These are phyloP conservation scores for Actinia tenebrosa DNA, from an alignment of 64 coral and sea anemone genomes.

Conservation along the genomic window DNA sequence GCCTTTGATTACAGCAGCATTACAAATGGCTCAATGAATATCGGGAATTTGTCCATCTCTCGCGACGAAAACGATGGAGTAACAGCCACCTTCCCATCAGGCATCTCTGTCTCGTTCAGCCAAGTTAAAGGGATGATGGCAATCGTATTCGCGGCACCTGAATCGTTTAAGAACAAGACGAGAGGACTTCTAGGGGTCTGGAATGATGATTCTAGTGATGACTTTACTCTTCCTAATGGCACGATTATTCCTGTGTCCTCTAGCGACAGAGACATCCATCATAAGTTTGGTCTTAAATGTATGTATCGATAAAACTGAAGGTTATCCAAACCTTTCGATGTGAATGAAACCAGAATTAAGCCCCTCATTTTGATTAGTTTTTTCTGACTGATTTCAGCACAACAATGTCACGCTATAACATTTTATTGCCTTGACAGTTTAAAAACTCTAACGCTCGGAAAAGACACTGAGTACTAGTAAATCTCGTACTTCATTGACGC, in stretches of 20 bases:
- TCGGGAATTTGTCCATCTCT: slow-evolving; percentile 34
- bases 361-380: not conserved
- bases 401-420: no score
- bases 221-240: slow-evolving; percentile 52
- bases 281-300: slow-evolving; percentile 52
- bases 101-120: slow-evolving; percentile 24
- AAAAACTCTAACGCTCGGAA: no score
- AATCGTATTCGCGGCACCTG: slow-evolving; percentile 16
- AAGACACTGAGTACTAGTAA: not conserved
- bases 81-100: slow-evolving; percentile 36
- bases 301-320: not conserved
- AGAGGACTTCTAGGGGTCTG: slow-evolving; percentile 55
- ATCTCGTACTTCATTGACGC: not conserved
- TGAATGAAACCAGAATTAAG: not conserved
- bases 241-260: slow-evolving; percentile 22
- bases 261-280: slow-evolving; percentile 35
- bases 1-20: not conserved
- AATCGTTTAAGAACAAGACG: slow-evolving; percentile 34
- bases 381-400: not conserved
- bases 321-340: not conserved
- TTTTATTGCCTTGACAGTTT: no score
- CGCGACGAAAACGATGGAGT: slow-evolving; percentile 19
- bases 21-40: slow-evolving; percentile 5
- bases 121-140: slow-evolving; percentile 32
- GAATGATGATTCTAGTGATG: slow-evolving; percentile 42